These are phyloP conservation scores for Ophonus ardosiacus DNA, from an alignment of 2,888 invertebrate genomes.

Conservation along the genomic window DNA sequence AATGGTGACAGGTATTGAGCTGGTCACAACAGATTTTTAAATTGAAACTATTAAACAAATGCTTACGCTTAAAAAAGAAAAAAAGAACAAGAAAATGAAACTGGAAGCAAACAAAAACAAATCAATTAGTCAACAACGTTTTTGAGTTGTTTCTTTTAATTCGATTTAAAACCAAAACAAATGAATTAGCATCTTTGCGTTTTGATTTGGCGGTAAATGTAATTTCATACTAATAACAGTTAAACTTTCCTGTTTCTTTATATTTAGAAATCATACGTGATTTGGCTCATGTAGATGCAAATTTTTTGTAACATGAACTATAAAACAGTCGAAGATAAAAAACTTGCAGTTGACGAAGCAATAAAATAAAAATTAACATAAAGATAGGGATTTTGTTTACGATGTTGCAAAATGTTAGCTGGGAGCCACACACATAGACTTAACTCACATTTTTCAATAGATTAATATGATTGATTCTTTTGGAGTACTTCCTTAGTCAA, in stretches of 20 bases:
- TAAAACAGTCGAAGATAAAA: slow-evolving; percentile 34
- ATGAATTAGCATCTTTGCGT: background rate
- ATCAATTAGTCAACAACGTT: background rate
- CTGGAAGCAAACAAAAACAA: background rate
- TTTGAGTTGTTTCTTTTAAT: background rate
- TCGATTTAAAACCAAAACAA: background rate
- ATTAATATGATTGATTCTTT: too few species aligned
- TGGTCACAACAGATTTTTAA: too few species aligned
- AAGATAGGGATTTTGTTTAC: slow-evolving; percentile 45
- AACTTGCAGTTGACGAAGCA: slow-evolving; percentile 5
- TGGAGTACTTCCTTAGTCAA: too few species aligned
- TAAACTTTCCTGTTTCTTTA: slow-evolving; percentile 23
- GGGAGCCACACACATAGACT: slow-evolving; percentile 3
- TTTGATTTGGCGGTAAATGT: background rate
- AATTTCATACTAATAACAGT: slow-evolving; percentile 9
- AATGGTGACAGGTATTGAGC: too few species aligned
- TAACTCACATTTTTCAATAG: background rate
- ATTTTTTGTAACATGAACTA: slow-evolving; percentile 19
- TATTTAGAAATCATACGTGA: slow-evolving; percentile 31
- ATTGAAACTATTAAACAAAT: too few species aligned
- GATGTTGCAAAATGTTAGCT: slow-evolving; percentile 40
- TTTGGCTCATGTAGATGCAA: slow-evolving; percentile 20
- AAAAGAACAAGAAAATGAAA: background rate
- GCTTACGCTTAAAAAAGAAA: too few species aligned
- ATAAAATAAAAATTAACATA: slow-evolving; percentile 36